Evolutionary conservation across 2,113 vertebrate genomes (phyloP).

Genomic region (Calidris pygmaea): DNA sequence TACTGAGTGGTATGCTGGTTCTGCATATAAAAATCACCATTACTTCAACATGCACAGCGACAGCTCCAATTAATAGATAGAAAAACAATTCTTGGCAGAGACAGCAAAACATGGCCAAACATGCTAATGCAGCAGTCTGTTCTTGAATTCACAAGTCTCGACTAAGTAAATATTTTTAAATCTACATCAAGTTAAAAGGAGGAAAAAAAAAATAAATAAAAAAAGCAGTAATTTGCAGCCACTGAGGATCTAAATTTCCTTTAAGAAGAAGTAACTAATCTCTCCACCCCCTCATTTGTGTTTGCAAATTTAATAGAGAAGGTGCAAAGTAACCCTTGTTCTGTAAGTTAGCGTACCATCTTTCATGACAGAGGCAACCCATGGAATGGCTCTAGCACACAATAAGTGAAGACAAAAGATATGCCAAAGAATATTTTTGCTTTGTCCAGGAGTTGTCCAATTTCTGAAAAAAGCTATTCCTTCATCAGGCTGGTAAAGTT

Average conservation of each 20-base stretch:
- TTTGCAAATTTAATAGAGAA: background rate
- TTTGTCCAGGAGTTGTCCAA: background rate
- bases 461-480: background rate
- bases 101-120: slow-evolving; percentile 50
- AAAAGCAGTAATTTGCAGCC: background rate
- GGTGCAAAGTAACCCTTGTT: background rate
- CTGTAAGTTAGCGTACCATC: background rate
- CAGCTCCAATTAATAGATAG: slow-evolving; percentile 48
- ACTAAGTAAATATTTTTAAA: slow-evolving; percentile 25
- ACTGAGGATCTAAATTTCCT: background rate
- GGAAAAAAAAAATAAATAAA: fast-evolving
- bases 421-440: background rate
- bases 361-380: background rate
- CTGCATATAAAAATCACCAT: slow-evolving; percentile 45
- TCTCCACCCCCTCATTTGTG: fast-evolving
- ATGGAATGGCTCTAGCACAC: background rate
- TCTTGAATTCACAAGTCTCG: slow-evolving; percentile 22
- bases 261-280: background rate
- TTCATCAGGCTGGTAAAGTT: background rate
- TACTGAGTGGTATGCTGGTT: slow-evolving; percentile 1
- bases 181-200: background rate
- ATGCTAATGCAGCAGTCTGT: slow-evolving; percentile 49
- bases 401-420: background rate
- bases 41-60: slow-evolving; percentile 12
- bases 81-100: slow-evolving; percentile 53